A percentile compares a stretch with the other conserved stretches of the same genome.
phyloP scores from a whole-genome alignment of 2,888 invertebrate species.

The Toxonevra muliebris region DNA sequence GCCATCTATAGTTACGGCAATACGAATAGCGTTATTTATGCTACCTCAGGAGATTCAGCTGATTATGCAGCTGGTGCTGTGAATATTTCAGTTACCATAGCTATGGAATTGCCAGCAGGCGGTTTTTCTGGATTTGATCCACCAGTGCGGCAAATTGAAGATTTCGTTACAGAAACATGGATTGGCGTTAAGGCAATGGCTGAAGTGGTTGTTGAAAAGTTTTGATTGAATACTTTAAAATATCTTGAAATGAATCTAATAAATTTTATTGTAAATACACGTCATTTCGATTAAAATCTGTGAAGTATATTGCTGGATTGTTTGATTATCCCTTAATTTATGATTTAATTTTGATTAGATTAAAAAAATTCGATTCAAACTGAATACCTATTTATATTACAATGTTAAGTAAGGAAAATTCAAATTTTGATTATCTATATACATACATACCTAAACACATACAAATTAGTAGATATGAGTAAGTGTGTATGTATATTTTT shows the following conservation, averaged over 20 bases:
- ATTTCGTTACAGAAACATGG: slow-evolving; percentile 71
- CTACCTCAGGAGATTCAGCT: slow-evolving; percentile 71
- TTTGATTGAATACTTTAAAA: neutral
- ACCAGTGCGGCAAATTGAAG: slow-evolving; percentile 67
- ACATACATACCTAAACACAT: too few species aligned
- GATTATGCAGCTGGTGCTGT: slow-evolving; percentile 72
- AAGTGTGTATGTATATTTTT: neutral
- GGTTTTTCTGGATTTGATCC: slow-evolving; percentile 72
- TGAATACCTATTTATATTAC: neutral
- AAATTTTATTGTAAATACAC: neutral
- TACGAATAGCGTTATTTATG: slow-evolving; percentile 65
- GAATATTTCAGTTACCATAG: slow-evolving; percentile 70
- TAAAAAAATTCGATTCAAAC: slow-evolving; percentile 14
- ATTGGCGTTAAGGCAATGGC: slow-evolving; percentile 60
- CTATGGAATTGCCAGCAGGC: slow-evolving; percentile 69
- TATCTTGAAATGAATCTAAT: neutral
- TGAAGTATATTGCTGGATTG: neutral
- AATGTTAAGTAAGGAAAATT: too few species aligned
- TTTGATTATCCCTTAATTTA: slow-evolving; percentile 7
- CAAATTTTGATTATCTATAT: too few species aligned
- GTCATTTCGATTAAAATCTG: neutral
- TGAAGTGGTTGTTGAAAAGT: slow-evolving; percentile 9
- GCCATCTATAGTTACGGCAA: slow-evolving; percentile 63
- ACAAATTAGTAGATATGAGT: too few species aligned
- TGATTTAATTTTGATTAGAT: slow-evolving; percentile 26